A percentile compares a stretch with the other conserved stretches of the same genome.
These are phyloP conservation scores for Apodemus agrarius DNA, from an alignment of 2,797 vertebrate genomes.

Conservation along the genomic window DNA sequence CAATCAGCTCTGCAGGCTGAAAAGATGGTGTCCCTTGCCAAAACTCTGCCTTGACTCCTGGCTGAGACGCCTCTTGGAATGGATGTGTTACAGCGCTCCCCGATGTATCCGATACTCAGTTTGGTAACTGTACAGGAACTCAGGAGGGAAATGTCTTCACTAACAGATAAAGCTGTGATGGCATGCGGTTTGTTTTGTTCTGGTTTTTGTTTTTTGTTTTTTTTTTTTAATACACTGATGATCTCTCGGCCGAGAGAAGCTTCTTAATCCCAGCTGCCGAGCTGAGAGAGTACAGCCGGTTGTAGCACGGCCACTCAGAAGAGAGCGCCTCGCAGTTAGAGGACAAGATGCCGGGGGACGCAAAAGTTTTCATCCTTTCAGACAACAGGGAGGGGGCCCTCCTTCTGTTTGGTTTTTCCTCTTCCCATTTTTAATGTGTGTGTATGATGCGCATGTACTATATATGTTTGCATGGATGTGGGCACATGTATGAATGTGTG, in stretches of 20 bases:
- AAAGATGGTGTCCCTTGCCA: conserved; percentile 19
- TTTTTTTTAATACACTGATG: not conserved
- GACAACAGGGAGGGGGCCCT: not conserved
- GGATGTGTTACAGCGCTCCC: not conserved
- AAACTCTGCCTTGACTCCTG: not conserved
- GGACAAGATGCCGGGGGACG: not conserved
- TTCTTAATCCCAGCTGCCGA: not conserved
- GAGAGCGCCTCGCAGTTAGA: not conserved
- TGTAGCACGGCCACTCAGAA: not conserved
- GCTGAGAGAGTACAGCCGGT: not conserved
- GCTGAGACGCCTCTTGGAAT: not conserved
- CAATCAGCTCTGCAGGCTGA: not conserved
- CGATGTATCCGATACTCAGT: conserved; percentile 14
- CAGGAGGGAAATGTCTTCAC: not conserved
- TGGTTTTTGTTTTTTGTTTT: not conserved
- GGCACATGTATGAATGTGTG: not conserved
- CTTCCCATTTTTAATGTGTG: not conserved
- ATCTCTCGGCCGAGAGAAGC: not conserved
- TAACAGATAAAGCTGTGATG: conserved; percentile 43
- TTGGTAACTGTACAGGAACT: conserved; percentile 3
- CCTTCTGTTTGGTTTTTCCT: not conserved
- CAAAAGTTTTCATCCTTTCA: not conserved
- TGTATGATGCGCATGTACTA: not conserved
- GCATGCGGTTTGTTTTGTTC: not conserved
- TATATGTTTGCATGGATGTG: not conserved